Conservation (phyloP, 2,113 vertebrate species). For the Tichodroma muraria region DNA sequence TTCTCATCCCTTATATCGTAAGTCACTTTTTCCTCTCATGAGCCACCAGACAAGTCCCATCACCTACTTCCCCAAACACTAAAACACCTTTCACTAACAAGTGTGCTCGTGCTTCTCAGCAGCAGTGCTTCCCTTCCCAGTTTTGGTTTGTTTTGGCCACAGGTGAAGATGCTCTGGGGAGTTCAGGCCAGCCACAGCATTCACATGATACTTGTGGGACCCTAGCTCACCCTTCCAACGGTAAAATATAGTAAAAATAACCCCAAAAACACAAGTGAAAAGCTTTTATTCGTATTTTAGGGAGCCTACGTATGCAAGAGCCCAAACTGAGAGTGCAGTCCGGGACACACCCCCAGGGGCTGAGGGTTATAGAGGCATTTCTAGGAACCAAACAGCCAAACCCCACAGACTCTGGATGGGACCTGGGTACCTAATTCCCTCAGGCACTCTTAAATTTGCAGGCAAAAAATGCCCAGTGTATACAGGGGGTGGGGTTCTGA, state of each 20-base stretch:
- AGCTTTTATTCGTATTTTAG: not conserved
- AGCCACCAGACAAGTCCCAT: not conserved
- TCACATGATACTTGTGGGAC: not conserved
- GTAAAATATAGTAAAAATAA: not conserved
- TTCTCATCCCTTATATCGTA: not conserved
- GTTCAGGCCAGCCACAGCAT: not conserved
- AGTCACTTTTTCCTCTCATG: not conserved
- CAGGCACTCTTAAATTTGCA: not conserved
- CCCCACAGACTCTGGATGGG: not conserved
- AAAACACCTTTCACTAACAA: not conserved
- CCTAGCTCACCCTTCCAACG: not conserved
- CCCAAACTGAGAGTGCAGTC: not conserved
- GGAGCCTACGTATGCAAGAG: not conserved
- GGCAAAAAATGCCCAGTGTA: not conserved
- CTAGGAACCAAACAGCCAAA: not conserved
- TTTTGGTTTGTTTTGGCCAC: not conserved
- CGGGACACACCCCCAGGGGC: not conserved
- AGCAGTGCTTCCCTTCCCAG: not conserved
- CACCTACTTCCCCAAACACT: not conserved
- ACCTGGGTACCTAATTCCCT: not conserved
- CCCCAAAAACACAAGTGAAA: fast-evolving
- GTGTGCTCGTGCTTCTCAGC: not conserved
- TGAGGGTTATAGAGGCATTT: not conserved
- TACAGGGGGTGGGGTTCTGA: not conserved
- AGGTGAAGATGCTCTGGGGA: not conserved